Evolutionary conservation across 1,140 invertebrate species (phyloP), one percentile per base, ranked within the genome.

Genomic region (Drosophila persimilis): DNA sequence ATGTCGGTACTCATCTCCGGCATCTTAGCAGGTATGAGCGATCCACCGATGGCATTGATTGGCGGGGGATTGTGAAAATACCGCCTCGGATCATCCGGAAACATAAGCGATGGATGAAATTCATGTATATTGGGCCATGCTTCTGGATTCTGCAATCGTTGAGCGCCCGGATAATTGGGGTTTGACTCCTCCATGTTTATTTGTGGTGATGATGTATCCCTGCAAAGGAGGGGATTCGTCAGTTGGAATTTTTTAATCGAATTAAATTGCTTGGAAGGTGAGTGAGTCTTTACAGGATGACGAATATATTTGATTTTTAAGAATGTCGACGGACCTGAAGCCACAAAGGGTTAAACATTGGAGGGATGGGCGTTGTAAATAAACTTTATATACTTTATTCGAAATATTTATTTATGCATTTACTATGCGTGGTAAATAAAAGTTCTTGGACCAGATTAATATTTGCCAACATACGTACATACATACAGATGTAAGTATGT

Each of bases 121-220:
- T 69, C 66, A 17, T 31, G 47, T 6, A 50, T 20, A 3, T 57
- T 50, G 35, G 66, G 66, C 66, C 66, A 69, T 50, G 43, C 64
- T 51, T 69, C 63, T 20, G 66, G 66, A 45, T 69, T 57, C 11
- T 69, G 63, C 50, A 69, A 35, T 69, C 66, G 67, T 50, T 69
- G 66, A 29, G 69, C 51, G 26, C 45, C 66, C 35, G 11, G 13
- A 47, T 69, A 69, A 15, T 69, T 57, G 44, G 63, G 63, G 41
- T 69, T 69, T 13, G 43, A 20, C 9, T 69, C 66, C 44, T 69
- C 66, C 66, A 69, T 69, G 15, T 69, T 69, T 13, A 15, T 45
- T 22, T 69, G 63, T 48, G 66, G 50, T 39, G 64, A 52, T 56
- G 66, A 50, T 29, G 64, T 35, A 39, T 69, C 66, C 66, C 66